phyloP scores from a whole-genome alignment of 2,888 invertebrate genomes.

The Parnassius smintheus region DNA sequence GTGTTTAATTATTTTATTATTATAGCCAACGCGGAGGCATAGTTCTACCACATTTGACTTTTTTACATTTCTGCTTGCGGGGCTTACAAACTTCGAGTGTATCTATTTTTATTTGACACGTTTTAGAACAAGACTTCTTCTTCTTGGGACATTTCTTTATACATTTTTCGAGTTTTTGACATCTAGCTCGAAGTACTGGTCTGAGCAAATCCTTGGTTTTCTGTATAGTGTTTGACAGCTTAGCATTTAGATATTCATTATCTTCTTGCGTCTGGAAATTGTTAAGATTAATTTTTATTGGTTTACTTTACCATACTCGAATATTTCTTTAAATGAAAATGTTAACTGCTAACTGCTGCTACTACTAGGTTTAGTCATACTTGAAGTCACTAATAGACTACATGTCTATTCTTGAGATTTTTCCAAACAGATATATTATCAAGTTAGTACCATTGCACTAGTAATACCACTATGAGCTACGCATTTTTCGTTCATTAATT shows the following conservation, averaged over 20 bases:
- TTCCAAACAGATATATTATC: too few relatives aligned
- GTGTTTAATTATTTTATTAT: too few relatives aligned
- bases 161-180: constrained; percentile 38
- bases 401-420: too few relatives aligned
- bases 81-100: constrained; percentile 37
- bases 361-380: too few relatives aligned
- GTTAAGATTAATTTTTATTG: too few relatives aligned
- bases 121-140: constrained; percentile 32
- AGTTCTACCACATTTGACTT: constrained; percentile 41
- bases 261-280: constrained; percentile 34
- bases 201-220: constrained; percentile 34
- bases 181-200: constrained; percentile 40
- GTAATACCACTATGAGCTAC: too few relatives aligned
- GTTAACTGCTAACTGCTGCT: too few relatives aligned
- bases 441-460: too few relatives aligned
- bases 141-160: constrained; percentile 36
- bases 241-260: constrained; percentile 30
- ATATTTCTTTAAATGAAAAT: too few relatives aligned
- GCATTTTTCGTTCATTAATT: too few relatives aligned
- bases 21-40: constrained; percentile 39
- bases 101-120: constrained; percentile 41
- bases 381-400: too few relatives aligned
- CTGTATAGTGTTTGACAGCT: constrained; percentile 29
- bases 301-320: too few relatives aligned
- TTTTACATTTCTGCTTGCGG: constrained; percentile 32